Conservation (phyloP, 2,888 invertebrate species). For the Agrotis exclamationis region DNA sequence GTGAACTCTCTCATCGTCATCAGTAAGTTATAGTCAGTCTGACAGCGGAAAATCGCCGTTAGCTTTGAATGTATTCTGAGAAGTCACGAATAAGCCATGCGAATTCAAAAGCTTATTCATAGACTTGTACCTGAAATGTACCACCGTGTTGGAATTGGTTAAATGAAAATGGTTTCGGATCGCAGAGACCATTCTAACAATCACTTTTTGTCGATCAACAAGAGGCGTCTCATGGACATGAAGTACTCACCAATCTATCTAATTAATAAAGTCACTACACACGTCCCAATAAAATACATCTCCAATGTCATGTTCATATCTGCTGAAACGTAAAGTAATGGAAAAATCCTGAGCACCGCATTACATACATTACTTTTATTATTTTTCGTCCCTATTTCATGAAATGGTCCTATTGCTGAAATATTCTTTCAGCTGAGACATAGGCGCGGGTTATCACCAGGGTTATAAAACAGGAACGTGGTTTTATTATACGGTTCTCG, state of each 20-base stretch:
- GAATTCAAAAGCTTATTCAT: too few relatives aligned
- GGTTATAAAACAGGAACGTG: slow-evolving; percentile 52
- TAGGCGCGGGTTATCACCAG: slow-evolving; percentile 51
- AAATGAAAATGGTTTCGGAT: not conserved
- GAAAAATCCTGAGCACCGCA: slow-evolving; percentile 47
- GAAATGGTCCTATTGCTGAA: slow-evolving; percentile 56
- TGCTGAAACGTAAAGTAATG: slow-evolving; percentile 44
- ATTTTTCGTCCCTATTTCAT: slow-evolving; percentile 55
- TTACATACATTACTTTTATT: slow-evolving; percentile 59
- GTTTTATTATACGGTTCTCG: slow-evolving; percentile 50
- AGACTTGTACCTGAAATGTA: not conserved
- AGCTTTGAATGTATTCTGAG: too few relatives aligned
- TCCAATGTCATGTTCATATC: slow-evolving; percentile 14
- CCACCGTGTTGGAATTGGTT: not conserved
- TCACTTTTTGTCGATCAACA: not conserved
- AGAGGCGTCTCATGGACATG: not conserved
- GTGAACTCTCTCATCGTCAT: too few relatives aligned
- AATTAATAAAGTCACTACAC: not conserved
- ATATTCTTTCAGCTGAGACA: slow-evolving; percentile 58
- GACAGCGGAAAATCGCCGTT: too few relatives aligned
- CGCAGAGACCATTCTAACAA: not conserved
- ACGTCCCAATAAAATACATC: slow-evolving; percentile 13
- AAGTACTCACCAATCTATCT: not conserved
- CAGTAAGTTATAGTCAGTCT: too few relatives aligned
- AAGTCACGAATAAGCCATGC: too few relatives aligned